Percentiles rank a stretch among this genome's conserved stretches.
Evolutionary conservation across 2,113 vertebrate species (phyloP).

Genomic region (Coregonus clupeaformis): DNA sequence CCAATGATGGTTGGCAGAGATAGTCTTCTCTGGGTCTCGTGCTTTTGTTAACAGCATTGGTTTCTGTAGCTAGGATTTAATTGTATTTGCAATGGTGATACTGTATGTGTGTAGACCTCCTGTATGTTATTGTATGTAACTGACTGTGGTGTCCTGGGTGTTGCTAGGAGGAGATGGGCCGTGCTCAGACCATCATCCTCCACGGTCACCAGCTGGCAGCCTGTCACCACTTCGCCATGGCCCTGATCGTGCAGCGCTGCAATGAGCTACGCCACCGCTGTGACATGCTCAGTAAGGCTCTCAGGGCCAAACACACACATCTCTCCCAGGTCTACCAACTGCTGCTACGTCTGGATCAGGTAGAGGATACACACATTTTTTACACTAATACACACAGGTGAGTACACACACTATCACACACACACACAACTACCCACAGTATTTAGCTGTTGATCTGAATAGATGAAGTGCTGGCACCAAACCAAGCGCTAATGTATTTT

Average conservation of each 20-base stretch:
- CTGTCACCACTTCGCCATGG: slow-evolving; percentile 90
- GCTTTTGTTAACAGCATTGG: too few relatives aligned
- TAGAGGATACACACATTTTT: slow-evolving; percentile 46
- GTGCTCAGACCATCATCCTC: slow-evolving; percentile 83
- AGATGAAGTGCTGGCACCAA: too few relatives aligned
- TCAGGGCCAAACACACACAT: slow-evolving; percentile 73
- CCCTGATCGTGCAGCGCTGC: slow-evolving; percentile 92
- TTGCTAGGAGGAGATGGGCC: slow-evolving; percentile 82
- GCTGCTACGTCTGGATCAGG: slow-evolving; percentile 85
- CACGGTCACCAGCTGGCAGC: slow-evolving; percentile 91
- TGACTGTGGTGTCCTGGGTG: background rate
- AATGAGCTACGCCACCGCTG: slow-evolving; percentile 88
- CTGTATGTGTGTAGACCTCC: too few relatives aligned
- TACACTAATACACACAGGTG: background rate
- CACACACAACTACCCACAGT: background rate
- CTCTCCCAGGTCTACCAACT: slow-evolving; percentile 83
- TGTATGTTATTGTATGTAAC: background rate
- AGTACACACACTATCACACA: background rate
- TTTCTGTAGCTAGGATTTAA: too few relatives aligned
- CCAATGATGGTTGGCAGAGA: too few relatives aligned
- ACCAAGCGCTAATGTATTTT: too few relatives aligned
- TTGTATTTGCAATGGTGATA: too few relatives aligned
- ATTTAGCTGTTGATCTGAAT: too few relatives aligned
- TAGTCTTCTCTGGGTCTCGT: too few relatives aligned
- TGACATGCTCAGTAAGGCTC: slow-evolving; percentile 81